phyloP scores from a whole-genome alignment of 2,797 vertebrate species.

The Rhabdomys pumilio region DNA sequence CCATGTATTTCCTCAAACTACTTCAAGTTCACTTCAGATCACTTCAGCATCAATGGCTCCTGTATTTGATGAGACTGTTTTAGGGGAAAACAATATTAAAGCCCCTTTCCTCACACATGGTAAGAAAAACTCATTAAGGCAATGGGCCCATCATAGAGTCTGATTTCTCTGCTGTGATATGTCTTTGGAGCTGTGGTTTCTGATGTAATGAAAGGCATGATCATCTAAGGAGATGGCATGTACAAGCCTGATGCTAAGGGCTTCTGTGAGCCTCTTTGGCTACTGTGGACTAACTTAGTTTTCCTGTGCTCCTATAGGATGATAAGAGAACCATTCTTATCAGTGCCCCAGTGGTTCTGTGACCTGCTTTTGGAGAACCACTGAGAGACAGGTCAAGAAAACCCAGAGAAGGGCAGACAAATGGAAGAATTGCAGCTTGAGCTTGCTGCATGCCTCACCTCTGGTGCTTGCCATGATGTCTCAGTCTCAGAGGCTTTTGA shows the following conservation, averaged over 20 bases:
- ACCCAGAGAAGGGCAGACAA: neutral
- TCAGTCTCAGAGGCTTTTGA: constrained; percentile 61
- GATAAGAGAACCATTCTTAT: constrained; percentile 47
- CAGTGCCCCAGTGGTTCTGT: neutral
- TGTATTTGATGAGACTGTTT: constrained; percentile 24
- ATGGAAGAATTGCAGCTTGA: neutral
- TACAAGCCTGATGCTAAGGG: neutral
- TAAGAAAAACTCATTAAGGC: constrained; percentile 41
- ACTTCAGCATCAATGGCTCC: neutral
- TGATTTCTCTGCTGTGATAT: neutral
- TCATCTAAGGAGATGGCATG: constrained; percentile 1
- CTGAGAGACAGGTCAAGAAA: neutral
- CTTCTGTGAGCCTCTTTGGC: neutral
- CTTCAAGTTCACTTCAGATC: constrained; percentile 19
- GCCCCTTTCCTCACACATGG: constrained; percentile 20
- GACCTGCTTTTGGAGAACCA: neutral
- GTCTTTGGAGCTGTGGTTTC: neutral
- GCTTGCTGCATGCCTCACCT: neutral
- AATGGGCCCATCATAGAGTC: constrained; percentile 55
- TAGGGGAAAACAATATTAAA: constrained; percentile 25
- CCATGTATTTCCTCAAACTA: neutral
- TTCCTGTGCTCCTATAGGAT: constrained; percentile 50
- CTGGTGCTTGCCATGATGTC: neutral
- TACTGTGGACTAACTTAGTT: neutral
- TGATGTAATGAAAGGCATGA: neutral